Evolutionary conservation across 2,888 invertebrate species (phyloP).

Genomic region (Pristionchus maxplancki): DNA sequence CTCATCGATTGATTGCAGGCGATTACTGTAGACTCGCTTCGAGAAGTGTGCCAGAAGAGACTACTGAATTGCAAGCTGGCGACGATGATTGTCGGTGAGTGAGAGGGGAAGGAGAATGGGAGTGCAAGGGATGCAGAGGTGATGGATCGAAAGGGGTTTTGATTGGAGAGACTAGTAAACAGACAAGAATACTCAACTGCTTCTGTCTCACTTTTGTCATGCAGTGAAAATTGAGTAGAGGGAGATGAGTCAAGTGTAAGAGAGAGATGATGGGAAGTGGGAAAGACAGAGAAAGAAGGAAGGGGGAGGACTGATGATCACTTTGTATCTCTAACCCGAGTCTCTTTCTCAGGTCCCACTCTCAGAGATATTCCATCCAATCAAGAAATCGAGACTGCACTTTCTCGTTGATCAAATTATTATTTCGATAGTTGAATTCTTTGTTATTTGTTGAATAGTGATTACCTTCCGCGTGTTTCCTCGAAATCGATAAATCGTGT

Average conservation of each 20-base stretch:
- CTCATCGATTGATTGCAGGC: constrained; percentile 56
- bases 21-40: constrained; percentile 66
- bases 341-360: constrained; percentile 17
- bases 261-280: constrained; percentile 1
- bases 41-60: constrained; percentile 63
- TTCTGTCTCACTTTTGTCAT: constrained; percentile 6
- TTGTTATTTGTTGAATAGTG: background rate
- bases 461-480: background rate
- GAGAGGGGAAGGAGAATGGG: background rate
- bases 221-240: constrained; percentile 39
- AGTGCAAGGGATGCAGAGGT: constrained; percentile 1
- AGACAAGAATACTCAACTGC: constrained; percentile 1
- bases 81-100: constrained; percentile 68
- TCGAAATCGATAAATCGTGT: constrained; percentile 16
- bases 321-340: constrained; percentile 23
- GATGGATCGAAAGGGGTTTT: background rate
- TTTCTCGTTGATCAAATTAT: constrained; percentile 12
- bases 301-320: constrained; percentile 33
- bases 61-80: constrained; percentile 67
- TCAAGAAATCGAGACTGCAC: constrained; percentile 56
- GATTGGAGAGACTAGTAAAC: background rate
- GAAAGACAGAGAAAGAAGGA: background rate
- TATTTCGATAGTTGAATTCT: background rate
- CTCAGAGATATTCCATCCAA: constrained; percentile 54
- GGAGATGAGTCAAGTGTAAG: constrained; percentile 27